Percentiles rank a stretch among this genome's conserved stretches.
Conservation (phyloP, 2,797 vertebrate species). For the Pelobates cultripes region DNA sequence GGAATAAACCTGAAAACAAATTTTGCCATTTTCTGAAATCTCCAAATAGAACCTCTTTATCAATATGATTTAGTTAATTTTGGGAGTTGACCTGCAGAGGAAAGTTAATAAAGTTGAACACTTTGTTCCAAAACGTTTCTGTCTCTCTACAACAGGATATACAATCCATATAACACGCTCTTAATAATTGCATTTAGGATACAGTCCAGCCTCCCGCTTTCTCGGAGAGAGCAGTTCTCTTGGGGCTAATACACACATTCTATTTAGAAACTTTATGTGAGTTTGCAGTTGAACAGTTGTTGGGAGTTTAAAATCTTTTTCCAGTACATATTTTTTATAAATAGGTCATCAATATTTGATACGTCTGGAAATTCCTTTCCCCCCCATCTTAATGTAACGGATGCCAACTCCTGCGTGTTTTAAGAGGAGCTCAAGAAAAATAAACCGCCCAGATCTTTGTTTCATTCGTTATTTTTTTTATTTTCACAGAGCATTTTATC, state of each 20-base stretch:
- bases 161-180: background rate
- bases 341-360: conserved; percentile 37
- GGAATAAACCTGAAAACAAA: background rate
- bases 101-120: conserved; percentile 13
- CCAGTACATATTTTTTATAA: background rate
- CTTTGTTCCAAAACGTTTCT: conserved; percentile 13
- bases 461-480: background rate
- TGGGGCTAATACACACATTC: conserved; percentile 3
- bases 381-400: background rate
- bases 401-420: conserved; percentile 13
- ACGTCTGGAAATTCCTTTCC: conserved; percentile 32
- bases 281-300: background rate
- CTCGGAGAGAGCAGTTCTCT: background rate
- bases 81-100: background rate
- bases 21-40: background rate
- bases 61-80: background rate
- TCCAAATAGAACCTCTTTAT: too few relatives aligned
- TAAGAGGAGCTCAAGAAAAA: background rate
- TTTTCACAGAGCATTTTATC: too few relatives aligned
- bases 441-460: background rate
- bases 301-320: background rate
- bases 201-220: background rate
- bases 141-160: background rate
- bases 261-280: conserved; percentile 27
- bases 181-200: conserved; percentile 27